These are phyloP conservation scores for Drosophila funebris DNA, from an alignment of 1,140 invertebrate species.

Conservation along the genomic window DNA sequence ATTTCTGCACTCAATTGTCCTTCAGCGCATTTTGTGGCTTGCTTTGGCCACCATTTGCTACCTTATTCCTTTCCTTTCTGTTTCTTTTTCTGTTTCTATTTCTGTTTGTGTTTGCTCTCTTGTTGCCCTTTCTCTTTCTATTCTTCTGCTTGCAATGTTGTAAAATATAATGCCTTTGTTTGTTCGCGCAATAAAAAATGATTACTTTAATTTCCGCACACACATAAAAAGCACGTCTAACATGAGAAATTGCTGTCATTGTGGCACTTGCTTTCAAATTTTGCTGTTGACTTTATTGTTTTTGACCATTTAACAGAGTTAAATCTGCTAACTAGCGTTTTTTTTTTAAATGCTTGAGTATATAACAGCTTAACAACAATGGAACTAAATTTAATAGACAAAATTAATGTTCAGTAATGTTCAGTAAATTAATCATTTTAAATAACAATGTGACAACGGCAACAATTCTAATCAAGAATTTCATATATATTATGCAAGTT, in stretches of 20 bases:
- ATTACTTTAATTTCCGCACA: slow-evolving; percentile 79
- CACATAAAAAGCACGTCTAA: slow-evolving; percentile 72
- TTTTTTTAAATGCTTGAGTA: too few relatives aligned
- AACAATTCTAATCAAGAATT: too few relatives aligned
- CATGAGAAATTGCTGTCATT: slow-evolving; percentile 76
- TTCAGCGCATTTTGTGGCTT: slow-evolving; percentile 72
- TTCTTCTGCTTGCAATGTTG: slow-evolving; percentile 28
- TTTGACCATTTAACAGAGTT: not conserved
- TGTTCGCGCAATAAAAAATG: slow-evolving; percentile 80
- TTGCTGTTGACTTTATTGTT: not conserved
- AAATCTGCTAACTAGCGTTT: not conserved
- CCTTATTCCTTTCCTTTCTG: slow-evolving; percentile 10
- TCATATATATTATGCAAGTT: too few relatives aligned
- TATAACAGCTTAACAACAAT: too few relatives aligned
- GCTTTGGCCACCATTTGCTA: not conserved
- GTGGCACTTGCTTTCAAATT: slow-evolving; percentile 40
- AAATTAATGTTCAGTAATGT: too few relatives aligned
- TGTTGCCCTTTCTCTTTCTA: not conserved
- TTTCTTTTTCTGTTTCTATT: slow-evolving; percentile 24
- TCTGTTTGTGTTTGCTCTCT: not conserved
- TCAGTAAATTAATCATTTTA: too few relatives aligned
- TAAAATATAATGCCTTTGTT: slow-evolving; percentile 81
- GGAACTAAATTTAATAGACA: too few relatives aligned
- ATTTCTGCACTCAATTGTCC: slow-evolving; percentile 80
- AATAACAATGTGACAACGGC: too few relatives aligned